Evolutionary conservation across 1,140 invertebrate species (phyloP), one percentile per base, ranked within the genome.

Genomic region (Camponotus pennsylvanicus): DNA sequence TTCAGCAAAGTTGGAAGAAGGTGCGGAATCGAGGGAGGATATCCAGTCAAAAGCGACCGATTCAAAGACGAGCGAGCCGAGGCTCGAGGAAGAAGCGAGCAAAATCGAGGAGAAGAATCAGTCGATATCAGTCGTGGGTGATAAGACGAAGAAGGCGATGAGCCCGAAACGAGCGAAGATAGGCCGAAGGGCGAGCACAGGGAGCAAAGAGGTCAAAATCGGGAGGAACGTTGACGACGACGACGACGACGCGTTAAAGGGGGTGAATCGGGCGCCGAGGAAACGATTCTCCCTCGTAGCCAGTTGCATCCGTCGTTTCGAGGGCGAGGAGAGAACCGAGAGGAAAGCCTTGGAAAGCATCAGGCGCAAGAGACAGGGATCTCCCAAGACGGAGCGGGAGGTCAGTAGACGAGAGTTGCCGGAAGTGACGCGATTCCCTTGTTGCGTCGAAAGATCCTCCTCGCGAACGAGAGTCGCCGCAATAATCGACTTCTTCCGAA

Each of bases 351-450:
- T 89, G 80, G 67, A 91, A 80, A 90, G 91, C 87, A 89, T 87
- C 88, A 67, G 90, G 34, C 66, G 37, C 80, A 89, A 88, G 76
- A 70, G 87, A 86, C 83, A 91, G 92, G 89, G 80, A 92, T 92
- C 93, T 93, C 93, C 94, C 91, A 90, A 87, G 91, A 92, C 91
- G 91, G 94, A 95, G 84, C 93, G 94, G 94, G 95, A 95, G 95
- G 95, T 95, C 95, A 95, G 95, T 94, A 90, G 70, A 90, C 40
- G 67, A 82, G 79, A 71, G 27, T 73, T 83, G 27, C 79, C 67
- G 45, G 2, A 78, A 78, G 49, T 32, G 63, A 79, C 18, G 77
- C 34, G 67, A 37, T 40, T 55, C 63, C 77, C 86, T 71, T 66
- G 77, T 89, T 83, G 88, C 45, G 45, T 78, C 88, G 83, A 83